Base-by-base conservation (phyloP, 1,140 invertebrate genomes). In the Conus betulinus region DNA sequence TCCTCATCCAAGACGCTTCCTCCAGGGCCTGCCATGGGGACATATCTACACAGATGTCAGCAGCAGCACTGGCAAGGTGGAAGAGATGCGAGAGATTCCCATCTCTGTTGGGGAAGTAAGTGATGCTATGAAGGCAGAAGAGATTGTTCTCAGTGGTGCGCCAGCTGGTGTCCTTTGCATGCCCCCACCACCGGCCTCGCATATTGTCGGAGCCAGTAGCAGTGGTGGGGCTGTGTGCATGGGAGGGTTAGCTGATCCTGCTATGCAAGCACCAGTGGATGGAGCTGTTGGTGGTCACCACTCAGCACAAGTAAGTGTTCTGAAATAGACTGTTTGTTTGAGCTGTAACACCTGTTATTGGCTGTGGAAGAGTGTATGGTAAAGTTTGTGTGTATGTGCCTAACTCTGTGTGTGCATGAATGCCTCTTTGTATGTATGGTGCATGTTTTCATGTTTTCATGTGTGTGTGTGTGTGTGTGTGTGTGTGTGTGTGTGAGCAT, bases 1-100 rank as follows among this genome's bases (percentile, higher is more conserved):
- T 15, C 52, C 27, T 0, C 67, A 8, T 23, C 84, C 25, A 5
- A 55, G 23, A 39, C 67, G 4, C 82, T n/a, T 23, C 55, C 25
- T 3, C 15, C 51, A 17, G 27, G 27, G 5, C 5, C 78, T 79
- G 27, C 78, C 76, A 67, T 25, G 10, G 84, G 84, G 63, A 53
- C 84, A 85, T 20, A 13, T 87, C 4, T 87, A 87, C 71, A 87
- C 85, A n/a, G 85, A 87, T 27, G 71, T 39, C 20, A n/a, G 63
- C 27, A 63, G 71, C 20, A 63, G 71, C 51, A 51, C 52, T 23
- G 5, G 20, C 27, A 53, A 76, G n/a, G 13, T 63, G 52, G 63
- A 85, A n/a, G 63, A 71, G 55, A 39, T 87, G 74, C 63, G 3
- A n/a, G 85, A 87, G 51, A 25, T 78, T 20, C 39, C 71, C 15